Base-by-base conservation (phyloP, 2,113 vertebrate genomes). In the Notothenia coriiceps region DNA sequence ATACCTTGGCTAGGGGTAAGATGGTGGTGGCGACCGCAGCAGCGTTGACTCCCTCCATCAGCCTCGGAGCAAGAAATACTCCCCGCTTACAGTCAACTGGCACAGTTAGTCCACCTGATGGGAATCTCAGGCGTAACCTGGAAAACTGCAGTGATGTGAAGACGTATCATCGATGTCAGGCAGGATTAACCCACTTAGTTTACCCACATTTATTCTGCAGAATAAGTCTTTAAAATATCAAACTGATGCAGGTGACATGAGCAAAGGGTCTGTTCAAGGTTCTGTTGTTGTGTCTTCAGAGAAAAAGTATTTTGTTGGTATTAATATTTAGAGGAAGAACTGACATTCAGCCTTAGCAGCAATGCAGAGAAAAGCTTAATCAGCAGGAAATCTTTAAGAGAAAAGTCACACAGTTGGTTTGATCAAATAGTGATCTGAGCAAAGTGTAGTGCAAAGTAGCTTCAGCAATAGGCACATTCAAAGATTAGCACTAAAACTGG, bases 1-100 rank as follows among this genome's bases (percentile, higher is more conserved):
- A 91, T 76, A 94, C 89, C n/a, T 82, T 71, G 86, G 86, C 70
- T 22, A 68, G 82, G 80, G 87, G 80, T 85, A 88, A 77, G 77
- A 79, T 75, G 91, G 85, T 65, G 75, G 83, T 44, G 59, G 88
- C 77, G 81, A 82, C 76, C 74, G 90, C 83, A 79, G 86, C 77
- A 79, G 83, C 55, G 57, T 81, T 81, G 49, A 55, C 73, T 86
- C 81, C 81, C 77, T 87, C 74, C 85, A 70, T 85, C 84, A 82
- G 83, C 70, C 76, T 75, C 81, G 1, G 56, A 80, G 85, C 70
- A 73, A 73, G 79, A 87, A 80, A 88, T 84, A 79, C 81, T 67
- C 82, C 1, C 80, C 76, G 68, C 86, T 73, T 83, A 80, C 87
- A 68, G 84, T 22, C 63, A 87, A 85, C 77, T 59, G 76, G 61